Base-by-base conservation (phyloP, 2,888 invertebrate species). In the Isotomurus palustris region DNA sequence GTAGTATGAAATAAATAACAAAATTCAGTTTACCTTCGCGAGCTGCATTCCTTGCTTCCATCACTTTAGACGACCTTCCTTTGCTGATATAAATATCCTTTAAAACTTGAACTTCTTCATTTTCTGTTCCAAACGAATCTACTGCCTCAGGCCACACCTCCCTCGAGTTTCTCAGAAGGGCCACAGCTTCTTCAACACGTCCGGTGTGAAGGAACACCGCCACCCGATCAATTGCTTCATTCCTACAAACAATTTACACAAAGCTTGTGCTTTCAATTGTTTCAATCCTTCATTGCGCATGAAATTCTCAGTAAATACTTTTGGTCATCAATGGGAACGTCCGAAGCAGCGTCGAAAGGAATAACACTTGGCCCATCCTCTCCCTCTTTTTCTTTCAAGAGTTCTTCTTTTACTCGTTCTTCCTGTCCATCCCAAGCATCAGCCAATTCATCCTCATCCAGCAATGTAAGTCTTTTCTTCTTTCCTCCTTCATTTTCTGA, bases 281-380 rank as follows among this genome's bases (percentile, higher is more conserved):
- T 32, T 32, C 14, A 10, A 32, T 32, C 8, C 8, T 14, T 10
- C 14, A 22, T 44, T 44, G 17, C 8, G 44, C 44, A 40, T 12
- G 41, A 40, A 40, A 8, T 40, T 40, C 6, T 48, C 27, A 32
- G 38, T 36, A 76, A 78, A 75, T 78, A 90, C 91, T 88, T 91
- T 78, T 94, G 93, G 73, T 91, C 87, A 72, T 94, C 91, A 59
- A 91, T 86, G 40, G 86, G 83, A 36, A 83, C 81, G 68, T 91
- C 91, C 3, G 88, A 85, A 1, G 89, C 83, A 14, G 90, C 89
- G 77, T 93, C 92, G 74, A 91, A 91, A 1, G 92, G 92, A 58
- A 86, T 79, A 50, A 86, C 81, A 8, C 69, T 66, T 25, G 48
- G 29, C 2, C 71, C 72, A 5, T 71, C 69, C 19, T 73, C 67